Evolutionary conservation across 2,888 invertebrate species (phyloP), one percentile per base, ranked within the genome.

Genomic region (Cabera pusaria): DNA sequence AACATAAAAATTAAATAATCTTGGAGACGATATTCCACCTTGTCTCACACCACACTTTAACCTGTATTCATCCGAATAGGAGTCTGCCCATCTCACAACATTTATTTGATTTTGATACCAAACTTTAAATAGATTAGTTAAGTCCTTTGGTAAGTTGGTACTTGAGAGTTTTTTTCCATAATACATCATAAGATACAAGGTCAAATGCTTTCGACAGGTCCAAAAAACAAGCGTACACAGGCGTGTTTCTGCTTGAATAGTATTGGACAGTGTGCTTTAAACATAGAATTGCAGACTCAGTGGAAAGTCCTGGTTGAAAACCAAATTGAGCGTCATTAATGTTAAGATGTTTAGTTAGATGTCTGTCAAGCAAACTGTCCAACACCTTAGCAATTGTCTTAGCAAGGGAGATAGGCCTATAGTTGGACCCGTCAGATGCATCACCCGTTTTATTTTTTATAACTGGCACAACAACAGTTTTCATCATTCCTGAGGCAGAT

Each of bases 251-350:
- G 2, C 16, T 18, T 0, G 32, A 10, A 14, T 44, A 44, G 12
- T 38, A 38, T 6, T 19, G 27, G 18, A 32, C 29, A 19, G 43
- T 34, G 3, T 38, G 43, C 27, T 43, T 44, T 1, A 44, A 22
- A 8, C 38, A 20, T 4, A 38, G n/a, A 6, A 38, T 39, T 5
- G 33, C 37, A 6, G 26, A 20, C 6, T 44, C 44, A n/a, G 38
- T 44, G 0, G 29, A 38, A 2, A 37, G 26, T 4, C 19, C 24
- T 1, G 19, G 22, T 2, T 3, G 19, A 10, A 33, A 33, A 1
- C 19, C 33, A 20, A 33, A 25, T 7, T 12, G 19, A 14, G 14
- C 14, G 14, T 14, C 14, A 4, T 14, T 14, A 2, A 14, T 3
- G 3, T 14, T 2, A 2, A 26, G 26, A 7, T 23, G 23, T 6